phyloP scores from a whole-genome alignment of 2,888 invertebrate genomes.

The Andricus curvator region DNA sequence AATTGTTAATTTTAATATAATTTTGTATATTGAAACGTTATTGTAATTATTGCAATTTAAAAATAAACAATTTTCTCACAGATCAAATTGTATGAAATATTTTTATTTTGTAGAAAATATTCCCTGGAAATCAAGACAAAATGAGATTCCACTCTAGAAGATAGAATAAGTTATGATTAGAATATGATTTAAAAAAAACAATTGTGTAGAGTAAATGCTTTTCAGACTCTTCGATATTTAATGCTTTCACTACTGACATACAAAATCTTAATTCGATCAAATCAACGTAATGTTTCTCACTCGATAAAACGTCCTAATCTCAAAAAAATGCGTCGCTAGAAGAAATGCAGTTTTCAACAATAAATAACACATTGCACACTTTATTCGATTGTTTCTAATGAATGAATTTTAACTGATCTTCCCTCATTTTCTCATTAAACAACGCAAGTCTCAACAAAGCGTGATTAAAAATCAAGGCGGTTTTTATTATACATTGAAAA shows the following conservation, averaged over 20 bases:
- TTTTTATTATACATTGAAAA: conserved; percentile 29
- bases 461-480: conserved; percentile 10
- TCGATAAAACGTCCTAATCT: conserved; percentile 37
- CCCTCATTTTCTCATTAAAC: conserved; percentile 1
- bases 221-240: conserved; percentile 39
- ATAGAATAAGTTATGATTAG: not conserved
- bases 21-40: conserved; percentile 17
- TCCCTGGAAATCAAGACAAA: not conserved
- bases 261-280: conserved; percentile 31
- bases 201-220: conserved; percentile 5
- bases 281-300: conserved; percentile 35
- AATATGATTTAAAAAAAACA: not conserved
- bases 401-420: not conserved
- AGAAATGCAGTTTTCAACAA: conserved; percentile 34
- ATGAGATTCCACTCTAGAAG: not conserved
- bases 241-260: conserved; percentile 36
- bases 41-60: conserved; percentile 20
- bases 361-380: conserved; percentile 36
- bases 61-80: conserved; percentile 26
- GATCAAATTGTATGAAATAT: conserved; percentile 28
- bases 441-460: not conserved
- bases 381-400: conserved; percentile 8
- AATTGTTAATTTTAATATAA: conserved; percentile 15
- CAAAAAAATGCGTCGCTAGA: conserved; percentile 25
- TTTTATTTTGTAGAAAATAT: conserved; percentile 1